Base-by-base conservation (phyloP, 1,140 invertebrate genomes). In the Magallana gigas region DNA sequence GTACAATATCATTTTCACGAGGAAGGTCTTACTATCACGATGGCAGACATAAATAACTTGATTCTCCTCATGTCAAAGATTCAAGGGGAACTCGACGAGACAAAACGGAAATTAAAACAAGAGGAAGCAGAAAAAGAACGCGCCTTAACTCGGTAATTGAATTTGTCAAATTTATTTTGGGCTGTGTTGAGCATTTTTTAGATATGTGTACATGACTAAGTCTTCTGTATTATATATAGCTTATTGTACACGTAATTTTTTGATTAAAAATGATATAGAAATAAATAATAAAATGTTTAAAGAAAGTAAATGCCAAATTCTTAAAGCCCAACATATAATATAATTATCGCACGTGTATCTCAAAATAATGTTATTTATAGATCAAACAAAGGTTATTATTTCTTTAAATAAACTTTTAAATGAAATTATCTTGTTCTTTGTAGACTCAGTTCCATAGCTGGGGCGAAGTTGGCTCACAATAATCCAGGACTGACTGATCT, bases 401-500 rank as follows among this genome's bases (percentile, higher is more conserved):
- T 48, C 36, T 48, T 48, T 48, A 0, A 48, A 48, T 48, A 48
- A 48, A 48, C 36, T 3, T 48, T 5, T n/a, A 62, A 62, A 62
- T 12, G 11, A 62, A 62, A 11, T 7, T 62, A n/a, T 16, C n/a
- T 62, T 12, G 5, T 12, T 12, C 29, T 1, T 84, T 60, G 29
- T 29, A 84, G 83, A 14, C 58, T 84, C 8, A 84, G 83, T 84
- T 59, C 58, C 8, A 60, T 84, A 62, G 60, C 60, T 12, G 83
- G 83, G 36, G 57, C 58, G 29, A 84, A 84, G 62, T n/a, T 84
- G 56, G 62, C 57, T 36, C 18, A 84, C 2, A 84, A 84, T 29
- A 84, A 84, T 16, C 83, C 83, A 14, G 83, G 57, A 18, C 60
- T 84, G 3, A 84, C 83, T 12, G 83, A 84, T 29, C 58, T 84